Evolutionary conservation across 2,888 invertebrate species (phyloP).

Genomic region (Bursaphelenchus okinawaensis): DNA sequence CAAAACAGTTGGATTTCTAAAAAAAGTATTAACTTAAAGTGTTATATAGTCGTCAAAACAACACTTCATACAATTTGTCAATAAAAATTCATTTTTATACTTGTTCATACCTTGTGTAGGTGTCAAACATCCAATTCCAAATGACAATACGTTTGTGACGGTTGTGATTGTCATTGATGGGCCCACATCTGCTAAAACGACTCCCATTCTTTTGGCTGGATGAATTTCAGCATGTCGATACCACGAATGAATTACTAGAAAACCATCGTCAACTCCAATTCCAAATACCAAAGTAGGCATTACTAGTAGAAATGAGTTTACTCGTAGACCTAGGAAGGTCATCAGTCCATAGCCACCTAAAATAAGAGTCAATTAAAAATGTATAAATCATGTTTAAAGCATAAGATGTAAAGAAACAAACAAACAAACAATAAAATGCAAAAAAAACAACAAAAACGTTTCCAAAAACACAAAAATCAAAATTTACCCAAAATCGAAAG

Average conservation of each 20-base stretch:
- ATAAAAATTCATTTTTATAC: background rate
- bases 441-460: conserved; percentile 36
- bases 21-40: conserved; percentile 10
- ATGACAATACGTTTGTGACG: conserved; percentile 56
- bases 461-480: background rate
- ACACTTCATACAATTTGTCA: background rate
- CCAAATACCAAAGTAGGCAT: conserved; percentile 56
- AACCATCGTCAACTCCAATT: conserved; percentile 43
- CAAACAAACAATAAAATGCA: too few relatives aligned
- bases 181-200: conserved; percentile 54
- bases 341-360: conserved; percentile 46
- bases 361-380: too few relatives aligned
- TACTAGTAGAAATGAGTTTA: conserved; percentile 55
- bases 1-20: conserved; percentile 55
- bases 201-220: conserved; percentile 23
- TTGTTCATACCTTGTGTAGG: conserved; percentile 49
- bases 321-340: conserved; percentile 38
- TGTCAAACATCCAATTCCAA: conserved; percentile 54
- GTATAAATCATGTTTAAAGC: too few relatives aligned
- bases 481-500: conserved; percentile 34
- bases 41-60: too few relatives aligned
- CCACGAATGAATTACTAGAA: conserved; percentile 53
- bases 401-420: too few relatives aligned
- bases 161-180: conserved; percentile 56
- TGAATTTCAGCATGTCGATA: conserved; percentile 30